phyloP scores from a whole-genome alignment of 2,797 vertebrate species.

The Rousettus madagascariensis region DNA sequence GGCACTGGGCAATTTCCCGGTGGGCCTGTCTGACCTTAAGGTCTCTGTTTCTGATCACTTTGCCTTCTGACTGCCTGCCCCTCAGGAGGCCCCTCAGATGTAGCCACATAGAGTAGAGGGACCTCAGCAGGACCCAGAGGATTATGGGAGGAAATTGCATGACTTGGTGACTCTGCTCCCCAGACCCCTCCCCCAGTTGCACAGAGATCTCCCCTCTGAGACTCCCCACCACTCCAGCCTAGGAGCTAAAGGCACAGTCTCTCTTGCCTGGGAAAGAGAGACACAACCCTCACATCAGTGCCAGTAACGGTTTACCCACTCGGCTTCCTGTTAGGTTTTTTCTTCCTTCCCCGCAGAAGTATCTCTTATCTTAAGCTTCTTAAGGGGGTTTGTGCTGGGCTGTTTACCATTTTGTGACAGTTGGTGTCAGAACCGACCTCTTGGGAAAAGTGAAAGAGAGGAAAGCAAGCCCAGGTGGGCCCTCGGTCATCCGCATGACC shows the following conservation, averaged over 20 bases:
- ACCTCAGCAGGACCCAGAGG: neutral
- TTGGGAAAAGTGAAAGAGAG: neutral
- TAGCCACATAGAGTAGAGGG: neutral
- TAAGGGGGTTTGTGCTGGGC: conserved; percentile 18
- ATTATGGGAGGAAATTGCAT: neutral
- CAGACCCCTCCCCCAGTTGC: neutral
- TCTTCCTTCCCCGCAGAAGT: conserved; percentile 17
- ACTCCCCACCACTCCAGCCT: neutral
- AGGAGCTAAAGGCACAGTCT: neutral
- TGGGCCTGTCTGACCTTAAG: neutral
- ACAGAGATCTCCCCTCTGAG: neutral
- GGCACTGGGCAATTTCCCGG: fast-evolving
- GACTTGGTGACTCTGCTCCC: fast-evolving
- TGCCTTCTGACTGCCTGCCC: neutral
- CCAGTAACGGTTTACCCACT: conserved; percentile 71
- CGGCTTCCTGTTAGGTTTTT: conserved; percentile 71
- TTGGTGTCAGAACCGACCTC: conserved; percentile 33
- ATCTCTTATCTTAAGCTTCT: conserved; percentile 66
- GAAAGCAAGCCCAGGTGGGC: neutral
- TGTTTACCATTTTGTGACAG: conserved; percentile 58
- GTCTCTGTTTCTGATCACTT: neutral
- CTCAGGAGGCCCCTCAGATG: neutral
- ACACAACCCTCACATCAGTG: neutral
- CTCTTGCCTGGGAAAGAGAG: neutral
- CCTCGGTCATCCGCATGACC: neutral